These are phyloP conservation scores for Psilopogon haemacephalus DNA, from an alignment of 2,113 vertebrate genomes.

Conservation along the genomic window DNA sequence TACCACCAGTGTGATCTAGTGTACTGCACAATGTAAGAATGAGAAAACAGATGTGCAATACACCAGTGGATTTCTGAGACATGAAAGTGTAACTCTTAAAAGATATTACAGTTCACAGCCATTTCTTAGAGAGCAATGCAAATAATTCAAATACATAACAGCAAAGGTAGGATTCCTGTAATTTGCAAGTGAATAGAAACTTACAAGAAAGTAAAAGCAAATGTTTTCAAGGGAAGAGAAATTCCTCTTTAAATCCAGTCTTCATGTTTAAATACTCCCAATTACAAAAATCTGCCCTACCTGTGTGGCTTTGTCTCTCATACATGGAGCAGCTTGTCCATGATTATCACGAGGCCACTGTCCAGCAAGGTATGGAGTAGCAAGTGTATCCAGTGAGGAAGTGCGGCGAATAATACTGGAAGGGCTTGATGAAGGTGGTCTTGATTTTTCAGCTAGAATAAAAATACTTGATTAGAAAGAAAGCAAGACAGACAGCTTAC, in stretches of 20 bases:
- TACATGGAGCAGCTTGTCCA: conserved; percentile 85
- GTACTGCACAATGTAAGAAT: background rate
- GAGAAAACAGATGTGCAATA: background rate
- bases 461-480: conserved; percentile 13
- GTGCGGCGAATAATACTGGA: conserved; percentile 86
- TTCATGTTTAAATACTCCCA: background rate
- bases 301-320: conserved; percentile 98
- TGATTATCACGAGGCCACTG: conserved; percentile 97
- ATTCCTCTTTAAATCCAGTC: background rate
- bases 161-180: background rate
- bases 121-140: background rate
- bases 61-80: background rate
- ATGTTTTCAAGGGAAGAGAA: background rate
- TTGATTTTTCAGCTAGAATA: conserved; percentile 74
- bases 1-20: background rate
- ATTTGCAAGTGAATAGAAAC: background rate
- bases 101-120: background rate
- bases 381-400: conserved; percentile 88
- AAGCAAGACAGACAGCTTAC: background rate
- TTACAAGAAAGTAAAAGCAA: background rate
- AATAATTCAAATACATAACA: background rate
- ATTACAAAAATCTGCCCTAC: conserved; percentile 70
- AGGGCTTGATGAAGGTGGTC: conserved; percentile 75
- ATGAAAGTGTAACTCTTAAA: background rate
- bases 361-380: conserved; percentile 91